These are phyloP conservation scores for Chironomus striatipennis DNA, from an alignment of 1,140 invertebrate species.

Conservation along the genomic window DNA sequence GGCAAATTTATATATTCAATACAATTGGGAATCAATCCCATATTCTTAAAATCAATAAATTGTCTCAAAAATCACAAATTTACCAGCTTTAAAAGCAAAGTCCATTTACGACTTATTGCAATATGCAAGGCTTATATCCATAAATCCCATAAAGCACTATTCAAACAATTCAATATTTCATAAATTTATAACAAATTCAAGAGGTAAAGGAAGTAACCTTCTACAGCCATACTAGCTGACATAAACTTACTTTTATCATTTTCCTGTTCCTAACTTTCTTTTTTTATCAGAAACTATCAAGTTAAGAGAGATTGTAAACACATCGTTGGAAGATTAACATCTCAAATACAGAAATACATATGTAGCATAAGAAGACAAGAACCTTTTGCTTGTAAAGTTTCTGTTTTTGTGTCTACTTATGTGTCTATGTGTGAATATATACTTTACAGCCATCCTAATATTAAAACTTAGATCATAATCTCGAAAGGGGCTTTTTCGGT, in stretches of 20 bases:
- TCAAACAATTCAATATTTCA: background rate
- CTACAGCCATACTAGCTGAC: background rate
- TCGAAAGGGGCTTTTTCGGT: too few species aligned
- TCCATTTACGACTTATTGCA: too few species aligned
- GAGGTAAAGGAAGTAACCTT: background rate
- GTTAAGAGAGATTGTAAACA: slow-evolving; percentile 10
- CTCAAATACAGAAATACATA: background rate
- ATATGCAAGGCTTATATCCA: background rate
- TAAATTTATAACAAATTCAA: too few species aligned
- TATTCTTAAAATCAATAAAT: too few species aligned
- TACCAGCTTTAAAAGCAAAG: too few species aligned
- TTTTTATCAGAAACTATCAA: background rate
- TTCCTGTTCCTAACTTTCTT: background rate
- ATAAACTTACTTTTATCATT: background rate
- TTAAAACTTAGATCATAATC: slow-evolving; percentile 8
- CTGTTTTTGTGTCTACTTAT: background rate
- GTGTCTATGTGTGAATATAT: background rate
- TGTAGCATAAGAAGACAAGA: background rate
- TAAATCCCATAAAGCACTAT: background rate
- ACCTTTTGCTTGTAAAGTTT: background rate
- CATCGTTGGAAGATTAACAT: slow-evolving; percentile 7
- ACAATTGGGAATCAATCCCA: too few species aligned
- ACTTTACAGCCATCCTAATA: background rate
- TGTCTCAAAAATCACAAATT: too few species aligned
- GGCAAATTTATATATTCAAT: too few species aligned